Percentiles rank a stretch among this genome's conserved stretches.
phyloP scores from a whole-genome alignment of 2,113 vertebrate genomes.

The Casuarius casuarius region DNA sequence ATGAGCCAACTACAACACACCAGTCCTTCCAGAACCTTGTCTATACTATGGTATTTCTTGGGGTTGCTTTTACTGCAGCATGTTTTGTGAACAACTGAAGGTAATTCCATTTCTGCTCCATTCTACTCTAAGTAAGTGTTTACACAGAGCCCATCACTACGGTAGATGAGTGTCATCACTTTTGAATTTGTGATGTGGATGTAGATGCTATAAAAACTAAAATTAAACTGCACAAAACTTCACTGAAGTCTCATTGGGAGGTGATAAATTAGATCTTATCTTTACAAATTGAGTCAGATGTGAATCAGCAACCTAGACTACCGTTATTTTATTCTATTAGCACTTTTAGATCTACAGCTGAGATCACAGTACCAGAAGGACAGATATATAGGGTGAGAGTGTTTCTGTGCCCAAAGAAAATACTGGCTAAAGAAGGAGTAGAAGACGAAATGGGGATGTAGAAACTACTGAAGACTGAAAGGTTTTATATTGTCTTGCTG shows the following conservation, averaged over 20 bases:
- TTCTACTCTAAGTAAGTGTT: neutral
- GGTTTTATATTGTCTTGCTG: neutral
- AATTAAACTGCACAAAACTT: neutral
- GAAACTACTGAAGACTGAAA: neutral
- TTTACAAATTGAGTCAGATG: neutral
- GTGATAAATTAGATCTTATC: neutral
- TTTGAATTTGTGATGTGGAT: neutral
- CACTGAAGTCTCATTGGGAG: neutral
- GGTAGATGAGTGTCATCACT: neutral
- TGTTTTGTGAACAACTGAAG: neutral
- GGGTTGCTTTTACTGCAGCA: neutral
- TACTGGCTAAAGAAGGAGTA: neutral
- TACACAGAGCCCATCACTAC: neutral
- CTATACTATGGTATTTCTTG: neutral
- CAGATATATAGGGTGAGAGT: neutral
- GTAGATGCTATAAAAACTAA: neutral
- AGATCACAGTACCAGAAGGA: neutral
- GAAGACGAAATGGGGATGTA: neutral
- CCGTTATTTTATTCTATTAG: neutral
- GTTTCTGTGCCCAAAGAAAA: neutral
- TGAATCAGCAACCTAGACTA: neutral
- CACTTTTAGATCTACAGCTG: neutral
- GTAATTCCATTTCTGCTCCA: neutral
- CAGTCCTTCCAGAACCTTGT: neutral
- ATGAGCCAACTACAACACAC: neutral